Base-by-base conservation (phyloP, 2,797 vertebrate species). In the Chaetodon trifasciatus region DNA sequence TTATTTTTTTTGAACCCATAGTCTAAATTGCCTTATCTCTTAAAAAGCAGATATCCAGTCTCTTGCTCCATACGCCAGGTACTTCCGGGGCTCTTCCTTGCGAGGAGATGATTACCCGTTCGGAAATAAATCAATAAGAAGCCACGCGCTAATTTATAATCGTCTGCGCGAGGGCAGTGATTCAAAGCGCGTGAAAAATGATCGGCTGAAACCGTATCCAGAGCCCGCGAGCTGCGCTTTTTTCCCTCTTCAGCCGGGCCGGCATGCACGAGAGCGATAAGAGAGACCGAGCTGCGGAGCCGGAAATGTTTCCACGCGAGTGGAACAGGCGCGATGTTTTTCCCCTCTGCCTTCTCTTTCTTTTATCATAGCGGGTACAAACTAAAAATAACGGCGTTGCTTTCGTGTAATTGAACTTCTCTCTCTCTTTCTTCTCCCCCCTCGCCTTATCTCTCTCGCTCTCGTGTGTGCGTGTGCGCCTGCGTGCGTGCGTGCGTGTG, bases 101-200 rank as follows among this genome's bases (percentile, higher is more conserved):
- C 83, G 65, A 76, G 55, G 72, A 89, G 84, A 91, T 86, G 87
- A 93, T 93, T 86, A 90, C 80, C 88, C 58, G 56, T 85, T 90
- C 76, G 84, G 84, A 93, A 93, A 92, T 91, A 91, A 94, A 95
- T 95, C 93, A 93, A 88, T 91, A 89, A 85, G 65, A 88, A 79
- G 76, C 82, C 85, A 81, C 71, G 69, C 40, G 76, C 83, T 94
- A 89, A 94, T 94, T 93, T 89, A 92, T 94, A 93, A 93, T 84
- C 87, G 82, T 90, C 87, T 87, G 68, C 68, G 77, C 74, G 32
- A 60, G 82, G 86, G 74, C 76, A 86, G 67, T 86, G 87, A 92
- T 90, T 94, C 84, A 86, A 82, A 78, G 88, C 88, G 71, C 76
- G 82, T 91, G 89, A 92, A 91, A 94, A 91, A 93, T 90, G 86